Evolutionary conservation across 2,888 invertebrate genomes (phyloP), one percentile per base, ranked within the genome.

Genomic region (Lamproptera curius): DNA sequence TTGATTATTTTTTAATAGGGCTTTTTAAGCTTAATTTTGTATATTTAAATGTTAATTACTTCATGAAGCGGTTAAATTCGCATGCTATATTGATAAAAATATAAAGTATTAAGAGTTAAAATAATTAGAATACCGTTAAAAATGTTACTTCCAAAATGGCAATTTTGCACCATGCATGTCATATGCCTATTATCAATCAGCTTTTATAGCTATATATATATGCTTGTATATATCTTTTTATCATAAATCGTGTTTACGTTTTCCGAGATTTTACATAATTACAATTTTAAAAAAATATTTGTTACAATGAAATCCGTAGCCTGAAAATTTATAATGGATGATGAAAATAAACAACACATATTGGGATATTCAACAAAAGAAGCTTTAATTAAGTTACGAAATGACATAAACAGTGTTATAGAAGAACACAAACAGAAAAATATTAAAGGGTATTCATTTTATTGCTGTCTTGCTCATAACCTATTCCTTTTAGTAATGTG

Each of bases 301-400:
- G 16, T 20, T n/a, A 16, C 4, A 40, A 13, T 46, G n/a, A 13
- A 16, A 28, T 36, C 20, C 9, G 16, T 11, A 42, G 42, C 13
- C 28, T 50, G 50, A 46, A 31, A 50, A 16, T 9, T 31, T 1
- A 23, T 44, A 54, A 84, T 83, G 84, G 80, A 77, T 62, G 69
- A 70, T 62, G 72, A 73, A 52, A 69, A 58, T 57, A 73, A 63
- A 55, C 70, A 73, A 54, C 70, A 76, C 45, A 70, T 67, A 50
- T 56, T 83, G 43, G 94, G 94, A 15, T 84, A 93, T 58, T 88
- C 91, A 36, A 94, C 94, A 9, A 85, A 86, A 65, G 90, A 91
- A 52, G 94, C 95, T 16, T 73, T 95, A 47, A 82, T 89, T 55
- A 91, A 90, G 65, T 86, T 95, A 51, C 90, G 92, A 61, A 89